Evolutionary conservation across 2,888 invertebrate genomes (phyloP).

Genomic region (Dolichomitus sp.): DNA sequence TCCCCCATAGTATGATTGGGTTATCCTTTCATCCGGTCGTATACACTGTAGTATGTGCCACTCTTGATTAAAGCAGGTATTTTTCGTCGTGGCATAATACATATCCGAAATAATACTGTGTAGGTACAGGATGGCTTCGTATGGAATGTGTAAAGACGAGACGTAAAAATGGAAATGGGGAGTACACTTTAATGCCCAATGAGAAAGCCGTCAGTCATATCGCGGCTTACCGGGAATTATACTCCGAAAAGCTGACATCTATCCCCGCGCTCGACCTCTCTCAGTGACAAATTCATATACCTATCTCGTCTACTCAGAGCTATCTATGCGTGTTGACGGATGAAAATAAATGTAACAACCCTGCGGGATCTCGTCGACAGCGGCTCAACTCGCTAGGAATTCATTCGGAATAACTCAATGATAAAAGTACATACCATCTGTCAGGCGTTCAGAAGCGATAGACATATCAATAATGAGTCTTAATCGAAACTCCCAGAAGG

Average conservation of each 20-base stretch:
- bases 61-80: slow-evolving; percentile 62
- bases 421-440: slow-evolving; percentile 16
- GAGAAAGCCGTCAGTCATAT: slow-evolving; percentile 70
- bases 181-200: slow-evolving; percentile 67
- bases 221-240: slow-evolving; percentile 70
- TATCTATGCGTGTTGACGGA: slow-evolving; percentile 58
- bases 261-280: slow-evolving; percentile 58
- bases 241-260: slow-evolving; percentile 64
- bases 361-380: slow-evolving; percentile 41
- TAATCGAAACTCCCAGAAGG: neutral
- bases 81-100: slow-evolving; percentile 49
- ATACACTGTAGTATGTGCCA: slow-evolving; percentile 56
- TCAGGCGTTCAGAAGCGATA: neutral
- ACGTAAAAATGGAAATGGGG: slow-evolving; percentile 66
- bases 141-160: slow-evolving; percentile 63
- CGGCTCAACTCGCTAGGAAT: slow-evolving; percentile 4
- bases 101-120: slow-evolving; percentile 53
- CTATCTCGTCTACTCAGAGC: slow-evolving; percentile 33
- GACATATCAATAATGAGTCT: neutral
- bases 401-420: slow-evolving; percentile 2
- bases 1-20: slow-evolving; percentile 61
- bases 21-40: slow-evolving; percentile 57
- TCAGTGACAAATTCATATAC: slow-evolving; percentile 70
- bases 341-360: slow-evolving; percentile 62
- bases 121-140: slow-evolving; percentile 16